Evolutionary conservation across 2,797 vertebrate species (phyloP), one percentile per base, ranked within the genome.

Genomic region (Selene dorsalis): DNA sequence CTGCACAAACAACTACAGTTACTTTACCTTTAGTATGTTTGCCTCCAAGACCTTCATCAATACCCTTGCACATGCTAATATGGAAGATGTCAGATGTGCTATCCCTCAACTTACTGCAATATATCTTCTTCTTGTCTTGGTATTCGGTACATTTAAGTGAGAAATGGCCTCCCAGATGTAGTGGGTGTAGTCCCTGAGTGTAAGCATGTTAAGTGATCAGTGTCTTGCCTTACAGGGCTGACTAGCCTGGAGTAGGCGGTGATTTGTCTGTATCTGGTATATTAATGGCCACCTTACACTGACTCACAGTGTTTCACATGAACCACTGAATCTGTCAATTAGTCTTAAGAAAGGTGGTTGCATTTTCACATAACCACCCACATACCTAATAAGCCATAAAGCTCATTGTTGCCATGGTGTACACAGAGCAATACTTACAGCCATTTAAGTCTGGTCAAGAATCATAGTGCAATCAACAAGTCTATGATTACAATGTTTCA

Each of bases 351-450:
- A 85, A 74, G 68, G 53, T 38, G 73, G 28, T 55, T 55, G 53
- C 48, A 64, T 74, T 86, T 59, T 62, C 55, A 55, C 35, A 45
- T 68, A 83, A 26, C 65, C 56, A 69, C 76, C 76, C 48, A 80
- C 77, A 47, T 62, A 66, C 48, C 32, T 48, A 75, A 60, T 63
- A 39, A 79, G 45, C 72, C 35, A 60, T 50, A 22, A 70, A 63
- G 64, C 41, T 61, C 22, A 70, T 50, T 69, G 76, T 82, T 80
- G 45, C 60, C 45, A 70, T 64, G 53, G 60, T 65, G 48, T 58
- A 61, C 50, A 64, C 41, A 77, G 39, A 72, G 26, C 30, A 59
- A 63, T 66, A 57, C 6, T 55, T 74, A 45, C 35, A 47, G 30
- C 18, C 41, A 45, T 72, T 63, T 47, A 72, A 73, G 4, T 20